These are phyloP conservation scores for Pyralis farinalis DNA, from an alignment of 2,888 invertebrate genomes.

Conservation along the genomic window DNA sequence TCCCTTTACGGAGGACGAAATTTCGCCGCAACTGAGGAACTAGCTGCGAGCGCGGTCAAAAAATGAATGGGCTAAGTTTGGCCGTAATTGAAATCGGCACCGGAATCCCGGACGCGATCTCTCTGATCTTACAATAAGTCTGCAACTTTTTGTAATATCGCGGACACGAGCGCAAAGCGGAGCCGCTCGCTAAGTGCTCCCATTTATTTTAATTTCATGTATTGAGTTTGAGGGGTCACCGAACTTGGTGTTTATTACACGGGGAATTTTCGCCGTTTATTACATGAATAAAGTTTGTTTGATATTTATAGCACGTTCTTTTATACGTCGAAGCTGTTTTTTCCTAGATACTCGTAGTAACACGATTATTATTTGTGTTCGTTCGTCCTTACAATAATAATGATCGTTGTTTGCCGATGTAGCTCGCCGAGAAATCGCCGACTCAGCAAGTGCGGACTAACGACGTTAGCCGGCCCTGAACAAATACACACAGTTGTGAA, in stretches of 20 bases:
- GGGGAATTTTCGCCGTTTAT: background rate
- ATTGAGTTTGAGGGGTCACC: slow-evolving; percentile 7
- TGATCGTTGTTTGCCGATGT: background rate
- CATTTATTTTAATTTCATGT: slow-evolving; percentile 7
- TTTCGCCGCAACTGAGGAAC: too few species aligned
- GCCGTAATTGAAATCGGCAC: slow-evolving; percentile 17
- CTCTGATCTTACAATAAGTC: background rate
- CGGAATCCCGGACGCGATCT: background rate
- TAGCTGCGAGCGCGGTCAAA: slow-evolving; percentile 10
- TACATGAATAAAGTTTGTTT: background rate
- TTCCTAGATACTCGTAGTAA: background rate
- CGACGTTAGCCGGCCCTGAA: background rate
- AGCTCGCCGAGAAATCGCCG: background rate
- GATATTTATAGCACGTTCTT: background rate
- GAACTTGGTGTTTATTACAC: slow-evolving; percentile 6
- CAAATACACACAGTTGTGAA: background rate
- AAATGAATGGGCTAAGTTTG: slow-evolving; percentile 17
- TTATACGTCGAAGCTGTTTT: background rate
- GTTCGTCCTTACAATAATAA: background rate
- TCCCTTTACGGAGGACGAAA: too few species aligned
- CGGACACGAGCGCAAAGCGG: background rate
- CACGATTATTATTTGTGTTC: too few species aligned
- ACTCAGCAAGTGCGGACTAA: background rate
- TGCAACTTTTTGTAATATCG: slow-evolving; percentile 10
- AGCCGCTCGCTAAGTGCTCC: background rate